Conservation (phyloP, 1,140 invertebrate species). For the Neotoxoptera formosana region DNA sequence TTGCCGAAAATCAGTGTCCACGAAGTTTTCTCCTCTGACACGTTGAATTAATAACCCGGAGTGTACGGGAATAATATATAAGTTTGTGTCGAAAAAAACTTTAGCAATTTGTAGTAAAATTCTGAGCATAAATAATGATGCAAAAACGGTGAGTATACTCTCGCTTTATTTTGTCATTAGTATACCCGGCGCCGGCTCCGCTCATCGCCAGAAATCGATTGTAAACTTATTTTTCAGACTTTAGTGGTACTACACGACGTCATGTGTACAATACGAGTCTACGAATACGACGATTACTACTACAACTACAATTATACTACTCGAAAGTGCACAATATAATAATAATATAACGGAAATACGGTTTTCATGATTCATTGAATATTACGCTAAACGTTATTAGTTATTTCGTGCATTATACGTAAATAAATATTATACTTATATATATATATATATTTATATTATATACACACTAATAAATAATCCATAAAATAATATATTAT, state of each 20-base stretch:
- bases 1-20: conserved; percentile 48
- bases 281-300: not conserved
- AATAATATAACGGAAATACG: not conserved
- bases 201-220: conserved; percentile 45
- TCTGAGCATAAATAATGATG: conserved; percentile 50
- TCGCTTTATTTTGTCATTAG: conserved; percentile 57
- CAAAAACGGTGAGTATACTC: conserved; percentile 22
- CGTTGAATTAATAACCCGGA: conserved; percentile 49
- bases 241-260: not conserved
- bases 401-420: not conserved
- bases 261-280: not conserved
- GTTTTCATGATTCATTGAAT: conserved; percentile 39
- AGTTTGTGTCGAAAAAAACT: conserved; percentile 57
- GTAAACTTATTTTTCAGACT: conserved; percentile 34
- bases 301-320: not conserved
- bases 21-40: conserved; percentile 44
- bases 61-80: conserved; percentile 31
- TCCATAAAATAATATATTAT: not conserved
- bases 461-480: not conserved
- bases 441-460: too few relatives aligned
- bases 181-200: not conserved
- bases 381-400: conserved; percentile 17
- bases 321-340: not conserved
- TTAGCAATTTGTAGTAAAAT: conserved; percentile 56
- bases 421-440: too few relatives aligned